Percentiles rank a stretch among this genome's conserved stretches.
phyloP scores from a whole-genome alignment of 2,888 invertebrate species.

The Microplitis manilae region DNA sequence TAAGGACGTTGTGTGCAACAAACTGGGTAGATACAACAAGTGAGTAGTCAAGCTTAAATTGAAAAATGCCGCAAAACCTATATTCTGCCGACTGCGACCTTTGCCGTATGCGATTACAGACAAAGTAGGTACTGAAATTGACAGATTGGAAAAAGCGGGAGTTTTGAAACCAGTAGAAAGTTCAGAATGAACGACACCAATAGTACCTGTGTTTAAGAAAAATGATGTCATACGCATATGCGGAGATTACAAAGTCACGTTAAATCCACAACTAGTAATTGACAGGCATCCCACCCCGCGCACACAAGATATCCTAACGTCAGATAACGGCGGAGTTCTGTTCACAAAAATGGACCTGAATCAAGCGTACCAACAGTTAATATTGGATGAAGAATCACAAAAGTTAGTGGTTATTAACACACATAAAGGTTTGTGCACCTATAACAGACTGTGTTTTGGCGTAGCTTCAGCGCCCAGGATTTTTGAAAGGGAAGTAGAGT shows the following conservation, averaged over 20 bases:
- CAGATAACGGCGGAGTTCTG: constrained; percentile 52
- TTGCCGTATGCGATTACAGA: constrained; percentile 50
- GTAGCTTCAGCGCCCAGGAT: constrained; percentile 42
- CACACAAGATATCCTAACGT: constrained; percentile 49
- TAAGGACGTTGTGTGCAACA: too few species aligned
- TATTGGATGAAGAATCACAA: constrained; percentile 57
- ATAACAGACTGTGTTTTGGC: constrained; percentile 24
- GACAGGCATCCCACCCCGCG: constrained; percentile 51
- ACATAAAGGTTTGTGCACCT: constrained; percentile 57
- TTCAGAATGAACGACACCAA: constrained; percentile 56
- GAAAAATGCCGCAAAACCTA: too few species aligned
- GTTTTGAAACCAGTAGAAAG: constrained; percentile 48
- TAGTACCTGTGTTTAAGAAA: constrained; percentile 62
- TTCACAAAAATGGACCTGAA: constrained; percentile 65
- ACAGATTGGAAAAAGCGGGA: constrained; percentile 45
- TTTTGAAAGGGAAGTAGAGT: not conserved
- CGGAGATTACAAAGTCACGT: constrained; percentile 59
- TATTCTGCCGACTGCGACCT: constrained; percentile 44
- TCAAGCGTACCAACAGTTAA: constrained; percentile 63
- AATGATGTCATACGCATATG: constrained; percentile 60
- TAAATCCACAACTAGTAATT: constrained; percentile 56
- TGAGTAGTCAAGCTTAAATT: too few species aligned
- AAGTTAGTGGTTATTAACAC: constrained; percentile 60
- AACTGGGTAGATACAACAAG: too few species aligned
- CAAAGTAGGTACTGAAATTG: constrained; percentile 51